phyloP scores from a whole-genome alignment of 2,888 invertebrate species.

The Malachius bipustulatus region DNA sequence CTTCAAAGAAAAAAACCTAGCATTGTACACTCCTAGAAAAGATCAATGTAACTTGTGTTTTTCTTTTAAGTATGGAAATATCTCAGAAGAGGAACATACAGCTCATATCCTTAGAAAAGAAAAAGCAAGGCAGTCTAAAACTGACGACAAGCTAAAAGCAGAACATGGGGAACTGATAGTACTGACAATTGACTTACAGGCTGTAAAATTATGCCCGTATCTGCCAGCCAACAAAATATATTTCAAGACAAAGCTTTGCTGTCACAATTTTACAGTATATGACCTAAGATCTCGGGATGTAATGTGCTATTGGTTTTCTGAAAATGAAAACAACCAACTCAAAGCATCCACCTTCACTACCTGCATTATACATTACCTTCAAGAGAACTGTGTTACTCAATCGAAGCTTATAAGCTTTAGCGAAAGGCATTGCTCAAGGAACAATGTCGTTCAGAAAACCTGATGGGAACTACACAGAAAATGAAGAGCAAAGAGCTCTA shows the following conservation, averaged over 20 bases:
- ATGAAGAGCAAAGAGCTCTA: too few species aligned
- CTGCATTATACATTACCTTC: conserved; percentile 12
- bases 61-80: conserved; percentile 10
- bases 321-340: conserved; percentile 14
- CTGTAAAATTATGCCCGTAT: conserved; percentile 20
- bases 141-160: conserved; percentile 15
- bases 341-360: conserved; percentile 21
- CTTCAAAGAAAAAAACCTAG: conserved; percentile 15
- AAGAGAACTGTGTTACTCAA: not conserved
- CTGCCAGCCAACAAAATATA: conserved; percentile 19
- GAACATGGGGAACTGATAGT: conserved; percentile 16
- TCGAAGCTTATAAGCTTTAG: too few species aligned
- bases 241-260: conserved; percentile 23
- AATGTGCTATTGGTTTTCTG: conserved; percentile 22
- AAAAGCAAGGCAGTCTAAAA: conserved; percentile 14
- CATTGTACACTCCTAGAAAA: conserved; percentile 16
- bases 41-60: conserved; percentile 18
- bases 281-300: conserved; percentile 18
- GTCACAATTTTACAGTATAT: conserved; percentile 25
- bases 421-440: too few species aligned
- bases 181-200: conserved; percentile 21
- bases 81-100: conserved; percentile 12
- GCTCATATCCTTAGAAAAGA: conserved; percentile 14
- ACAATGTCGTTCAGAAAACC: too few species aligned
- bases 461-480: too few species aligned